Base-by-base conservation (phyloP, 2,113 vertebrate genomes). In the Protobothrops mucrosquamatus region DNA sequence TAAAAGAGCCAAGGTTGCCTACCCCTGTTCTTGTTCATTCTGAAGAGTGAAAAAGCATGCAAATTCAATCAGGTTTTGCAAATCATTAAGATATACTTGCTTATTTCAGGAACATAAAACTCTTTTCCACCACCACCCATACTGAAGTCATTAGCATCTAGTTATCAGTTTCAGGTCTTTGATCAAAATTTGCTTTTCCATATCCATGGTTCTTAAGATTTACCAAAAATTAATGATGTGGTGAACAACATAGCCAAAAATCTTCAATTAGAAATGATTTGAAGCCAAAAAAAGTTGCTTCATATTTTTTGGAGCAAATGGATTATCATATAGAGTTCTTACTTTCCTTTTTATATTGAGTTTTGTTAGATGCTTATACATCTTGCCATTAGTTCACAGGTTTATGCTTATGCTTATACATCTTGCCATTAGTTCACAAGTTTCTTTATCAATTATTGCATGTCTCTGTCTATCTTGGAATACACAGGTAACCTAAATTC, bases 241-340 rank as follows among this genome's bases (percentile, higher is more conserved):
- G 15, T 93, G 54, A 29, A 94, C 88, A 94, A 90, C 2, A 15
- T 91, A 91, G 39, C 24, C 88, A 51, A 92, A 96, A 96, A 93
- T 88, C 20, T 92, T 48, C 0, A 96, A 96, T 92, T 95, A 90
- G 90, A 95, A 95, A 18, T 86, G 94, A 94, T 22, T 93, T 93
- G 93, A 0, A 91, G 22, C n/a, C 69, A 55, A 39, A 95, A 46
- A 56, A 55, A 85, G 48, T 64, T 51, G 26, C 24, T 61, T 29
- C 57, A 46, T 61, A 48, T 64, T 14, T 61, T 90, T 22, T 0
- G 56, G 92, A 52, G 22, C 85, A 91, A 92, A 7, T 85, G 55
- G 59, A 52, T 10, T 94, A 94, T 39, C 34, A 81, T 39, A 20
- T 81, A 87, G 6, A 22, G 14, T 91, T 88, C 24, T 64, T 91